A percentile compares a stretch with the other conserved stretches of the same genome.
phyloP scores from a whole-genome alignment of 2,888 invertebrate species.

The Hypena proboscidalis region DNA sequence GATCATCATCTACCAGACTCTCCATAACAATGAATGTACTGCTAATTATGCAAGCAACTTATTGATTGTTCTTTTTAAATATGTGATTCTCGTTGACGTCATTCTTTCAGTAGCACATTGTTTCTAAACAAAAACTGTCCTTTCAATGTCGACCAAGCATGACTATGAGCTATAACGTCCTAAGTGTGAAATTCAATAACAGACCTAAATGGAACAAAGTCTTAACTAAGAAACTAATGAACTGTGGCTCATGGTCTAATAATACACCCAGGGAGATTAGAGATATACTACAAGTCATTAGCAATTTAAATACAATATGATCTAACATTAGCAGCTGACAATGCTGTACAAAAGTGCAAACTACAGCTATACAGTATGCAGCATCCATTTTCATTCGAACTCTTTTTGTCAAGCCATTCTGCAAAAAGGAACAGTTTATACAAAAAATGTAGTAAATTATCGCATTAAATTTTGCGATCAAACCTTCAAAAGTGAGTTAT shows the following conservation, averaged over 20 bases:
- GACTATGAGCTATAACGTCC: not conserved
- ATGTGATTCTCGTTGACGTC: too few species aligned
- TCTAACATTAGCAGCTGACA: conserved; percentile 45
- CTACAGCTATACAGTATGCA: too few species aligned
- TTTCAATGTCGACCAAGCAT: too few species aligned
- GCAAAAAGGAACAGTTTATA: conserved; percentile 1
- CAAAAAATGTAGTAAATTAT: conserved; percentile 9
- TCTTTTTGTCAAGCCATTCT: conserved; percentile 8
- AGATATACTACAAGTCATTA: conserved; percentile 42
- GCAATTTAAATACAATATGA: conserved; percentile 49
- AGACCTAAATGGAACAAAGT: conserved; percentile 6
- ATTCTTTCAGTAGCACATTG: too few species aligned
- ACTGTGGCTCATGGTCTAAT: conserved; percentile 8
- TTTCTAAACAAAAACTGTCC: too few species aligned
- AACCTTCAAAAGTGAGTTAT: conserved; percentile 11
- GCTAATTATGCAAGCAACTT: too few species aligned
- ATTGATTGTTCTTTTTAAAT: too few species aligned
- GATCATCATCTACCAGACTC: too few species aligned
- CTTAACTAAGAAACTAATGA: not conserved
- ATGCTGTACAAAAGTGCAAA: conserved; percentile 24
- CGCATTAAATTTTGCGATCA: conserved; percentile 12
- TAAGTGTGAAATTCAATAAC: not conserved
- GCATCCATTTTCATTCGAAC: conserved; percentile 21
- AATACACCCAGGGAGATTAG: conserved; percentile 20
- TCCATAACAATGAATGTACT: too few species aligned